These are phyloP conservation scores for Lithophane socia DNA, from an alignment of 2,888 invertebrate species.

Conservation along the genomic window DNA sequence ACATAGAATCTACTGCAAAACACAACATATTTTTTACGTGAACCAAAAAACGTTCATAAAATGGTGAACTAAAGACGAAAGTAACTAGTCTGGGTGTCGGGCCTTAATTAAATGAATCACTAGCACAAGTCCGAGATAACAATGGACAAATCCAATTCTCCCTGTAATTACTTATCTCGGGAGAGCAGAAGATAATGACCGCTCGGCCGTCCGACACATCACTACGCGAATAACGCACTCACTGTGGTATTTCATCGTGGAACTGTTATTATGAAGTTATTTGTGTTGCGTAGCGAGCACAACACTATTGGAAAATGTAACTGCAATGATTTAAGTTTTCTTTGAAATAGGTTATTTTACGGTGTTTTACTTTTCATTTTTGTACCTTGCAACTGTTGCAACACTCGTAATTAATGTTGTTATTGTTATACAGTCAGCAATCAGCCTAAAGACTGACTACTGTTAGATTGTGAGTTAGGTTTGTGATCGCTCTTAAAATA, in stretches of 20 bases:
- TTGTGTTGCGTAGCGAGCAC: conserved; percentile 14
- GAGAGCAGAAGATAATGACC: conserved; percentile 65
- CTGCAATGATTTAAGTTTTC: not conserved
- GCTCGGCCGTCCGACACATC: conserved; percentile 36
- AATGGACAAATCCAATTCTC: conserved; percentile 74
- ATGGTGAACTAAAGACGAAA: conserved; percentile 21
- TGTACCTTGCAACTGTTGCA: not conserved
- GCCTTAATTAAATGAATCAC: conserved; percentile 75
- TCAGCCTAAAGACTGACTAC: not conserved
- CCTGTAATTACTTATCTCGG: conserved; percentile 74
- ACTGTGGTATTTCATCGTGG: conserved; percentile 21
- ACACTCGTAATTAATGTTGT: not conserved
- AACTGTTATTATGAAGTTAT: conserved; percentile 27
- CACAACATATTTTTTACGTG: conserved; percentile 23
- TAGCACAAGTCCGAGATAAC: conserved; percentile 70
- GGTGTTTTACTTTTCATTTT: not conserved
- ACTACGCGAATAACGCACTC: conserved; percentile 22
- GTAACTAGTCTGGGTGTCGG: conserved; percentile 49
- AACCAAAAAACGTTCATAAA: conserved; percentile 15
- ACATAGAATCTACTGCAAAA: not conserved
- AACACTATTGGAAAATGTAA: not conserved
- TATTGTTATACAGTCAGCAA: not conserved
- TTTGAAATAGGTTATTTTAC: not conserved
- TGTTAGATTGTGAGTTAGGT: not conserved
- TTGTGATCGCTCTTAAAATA: not conserved